These are phyloP conservation scores for Sarcophaga caerulescens DNA, from an alignment of 2,888 invertebrate species.

Conservation along the genomic window DNA sequence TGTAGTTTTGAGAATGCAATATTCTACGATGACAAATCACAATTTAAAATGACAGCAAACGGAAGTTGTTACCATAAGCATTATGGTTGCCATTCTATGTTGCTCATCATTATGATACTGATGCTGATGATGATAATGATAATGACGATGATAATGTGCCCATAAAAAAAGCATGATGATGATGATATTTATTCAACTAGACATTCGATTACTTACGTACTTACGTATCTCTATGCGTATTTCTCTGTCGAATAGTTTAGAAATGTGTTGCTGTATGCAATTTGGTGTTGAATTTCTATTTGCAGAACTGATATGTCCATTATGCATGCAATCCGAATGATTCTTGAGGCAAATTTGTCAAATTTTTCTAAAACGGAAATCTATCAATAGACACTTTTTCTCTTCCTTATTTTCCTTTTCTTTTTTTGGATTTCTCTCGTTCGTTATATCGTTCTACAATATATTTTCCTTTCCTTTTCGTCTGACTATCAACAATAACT, in stretches of 20 bases:
- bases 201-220: slow-evolving; percentile 43
- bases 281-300: slow-evolving; percentile 52
- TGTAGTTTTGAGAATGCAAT: slow-evolving; percentile 58
- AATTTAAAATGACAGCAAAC: slow-evolving; percentile 67
- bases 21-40: slow-evolving; percentile 65
- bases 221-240: background rate
- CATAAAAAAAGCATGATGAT: background rate
- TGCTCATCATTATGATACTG: slow-evolving; percentile 2
- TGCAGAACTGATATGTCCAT: slow-evolving; percentile 66
- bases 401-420: slow-evolving; percentile 30
- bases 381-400: slow-evolving; percentile 62
- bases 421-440: slow-evolving; percentile 3
- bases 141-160: slow-evolving; percentile 40
- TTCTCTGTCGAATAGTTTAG: background rate
- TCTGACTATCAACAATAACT: background rate
- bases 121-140: slow-evolving; percentile 12
- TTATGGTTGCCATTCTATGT: slow-evolving; percentile 41
- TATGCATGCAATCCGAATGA: slow-evolving; percentile 65
- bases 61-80: slow-evolving; percentile 66
- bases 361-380: slow-evolving; percentile 63
- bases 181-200: slow-evolving; percentile 57
- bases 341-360: slow-evolving; percentile 65
- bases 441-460: background rate
- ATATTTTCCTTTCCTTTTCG: slow-evolving; percentile 3
- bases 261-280: slow-evolving; percentile 12